A percentile compares a stretch with the other conserved stretches of the same genome.
These are phyloP conservation scores for Cyprinella venusta DNA, from an alignment of 2,797 vertebrate genomes.

Conservation along the genomic window DNA sequence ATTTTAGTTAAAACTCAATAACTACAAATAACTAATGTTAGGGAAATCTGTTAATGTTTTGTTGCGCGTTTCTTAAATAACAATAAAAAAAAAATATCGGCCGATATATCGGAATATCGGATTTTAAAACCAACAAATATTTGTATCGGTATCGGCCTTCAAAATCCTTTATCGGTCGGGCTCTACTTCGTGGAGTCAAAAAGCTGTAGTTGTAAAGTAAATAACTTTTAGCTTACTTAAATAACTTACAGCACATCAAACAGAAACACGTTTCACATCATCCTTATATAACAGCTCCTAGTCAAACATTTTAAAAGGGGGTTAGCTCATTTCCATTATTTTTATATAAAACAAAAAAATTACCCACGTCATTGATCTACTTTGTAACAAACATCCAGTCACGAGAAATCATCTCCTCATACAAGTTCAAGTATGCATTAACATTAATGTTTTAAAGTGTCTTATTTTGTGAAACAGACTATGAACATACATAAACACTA, in stretches of 20 bases:
- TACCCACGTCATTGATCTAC: not conserved
- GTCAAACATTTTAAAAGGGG: not conserved
- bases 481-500: not conserved
- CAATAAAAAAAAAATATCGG: too few species aligned
- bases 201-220: conserved; percentile 1
- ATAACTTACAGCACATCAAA: not conserved
- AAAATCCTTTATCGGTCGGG: too few species aligned
- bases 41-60: too few species aligned
- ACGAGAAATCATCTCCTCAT: not conserved
- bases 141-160: too few species aligned
- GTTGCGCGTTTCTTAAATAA: too few species aligned
- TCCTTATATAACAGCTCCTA: not conserved
- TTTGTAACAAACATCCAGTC: not conserved
- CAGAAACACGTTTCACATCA: not conserved
- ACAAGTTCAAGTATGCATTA: not conserved
- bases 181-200: not conserved
- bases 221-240: not conserved
- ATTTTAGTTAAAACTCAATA: too few species aligned
- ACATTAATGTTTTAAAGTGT: not conserved
- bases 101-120: too few species aligned
- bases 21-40: too few species aligned
- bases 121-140: too few species aligned
- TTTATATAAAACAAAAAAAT: not conserved
- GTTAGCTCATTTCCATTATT: not conserved
- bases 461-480: not conserved